Evolutionary conservation across 1,140 invertebrate genomes (phyloP).

Genomic region (Drosophila lacertosa): DNA sequence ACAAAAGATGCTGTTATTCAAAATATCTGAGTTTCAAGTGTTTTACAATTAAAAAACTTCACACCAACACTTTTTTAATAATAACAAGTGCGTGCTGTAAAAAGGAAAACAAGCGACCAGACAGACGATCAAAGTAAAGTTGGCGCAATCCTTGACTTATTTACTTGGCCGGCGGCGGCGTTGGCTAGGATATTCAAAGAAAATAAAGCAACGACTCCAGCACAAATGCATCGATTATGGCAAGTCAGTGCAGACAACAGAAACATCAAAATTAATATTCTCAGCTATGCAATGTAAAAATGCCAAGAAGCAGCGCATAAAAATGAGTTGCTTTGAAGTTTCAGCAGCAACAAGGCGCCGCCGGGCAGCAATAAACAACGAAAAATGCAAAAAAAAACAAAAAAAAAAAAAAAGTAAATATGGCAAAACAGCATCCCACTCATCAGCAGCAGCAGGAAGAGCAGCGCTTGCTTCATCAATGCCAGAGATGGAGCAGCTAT

Average conservation of each 20-base stretch:
- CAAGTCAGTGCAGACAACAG: conserved; percentile 53
- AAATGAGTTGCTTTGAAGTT: conserved; percentile 73
- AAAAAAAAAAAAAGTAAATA: conserved; percentile 25
- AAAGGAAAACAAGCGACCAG: neutral
- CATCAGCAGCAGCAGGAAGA: conserved; percentile 43
- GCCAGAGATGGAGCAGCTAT: conserved; percentile 25
- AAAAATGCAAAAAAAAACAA: conserved; percentile 5
- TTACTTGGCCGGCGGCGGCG: conserved; percentile 56
- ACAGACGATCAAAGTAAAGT: conserved; percentile 49
- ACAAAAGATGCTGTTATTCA: too few species aligned
- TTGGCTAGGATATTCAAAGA: conserved; percentile 55
- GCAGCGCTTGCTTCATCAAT: conserved; percentile 63
- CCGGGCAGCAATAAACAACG: conserved; percentile 17
- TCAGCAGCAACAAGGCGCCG: conserved; percentile 54
- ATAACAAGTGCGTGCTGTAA: conserved; percentile 13
- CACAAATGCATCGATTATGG: conserved; percentile 71
- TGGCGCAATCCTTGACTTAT: conserved; percentile 62
- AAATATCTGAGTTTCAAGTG: neutral
- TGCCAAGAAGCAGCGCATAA: conserved; percentile 49
- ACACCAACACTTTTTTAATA: neutral
- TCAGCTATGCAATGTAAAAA: conserved; percentile 67
- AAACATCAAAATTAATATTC: conserved; percentile 77
- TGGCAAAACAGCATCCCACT: conserved; percentile 29
- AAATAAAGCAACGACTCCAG: conserved; percentile 43
- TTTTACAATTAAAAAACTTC: conserved; percentile 6